Base-by-base conservation (phyloP, 2,113 vertebrate genomes). In the Callithrix jacchus region DNA sequence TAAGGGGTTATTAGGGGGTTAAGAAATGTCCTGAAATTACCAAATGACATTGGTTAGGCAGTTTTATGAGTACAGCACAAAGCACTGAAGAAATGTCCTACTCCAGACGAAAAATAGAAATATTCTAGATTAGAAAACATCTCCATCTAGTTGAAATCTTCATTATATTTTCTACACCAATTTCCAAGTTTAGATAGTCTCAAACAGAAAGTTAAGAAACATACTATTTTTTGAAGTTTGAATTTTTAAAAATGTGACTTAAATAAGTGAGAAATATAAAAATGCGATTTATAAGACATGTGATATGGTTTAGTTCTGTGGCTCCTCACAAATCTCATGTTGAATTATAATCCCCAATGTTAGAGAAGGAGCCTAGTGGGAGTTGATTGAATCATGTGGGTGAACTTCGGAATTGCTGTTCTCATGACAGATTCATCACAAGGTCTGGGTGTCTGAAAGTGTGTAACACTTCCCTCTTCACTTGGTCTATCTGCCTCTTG, bases 111-210 rank as follows among this genome's bases (percentile, higher is more conserved):
- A 66, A 76, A 73, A 85, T 17, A 80, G 27, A 76, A 77, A 74
- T 61, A 92, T 47, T 86, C 23, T 90, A 16, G 66, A n/a, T 49
- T 93, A 42, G 4, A 93, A 97, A 95, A 95, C 73, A 14, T 11
- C 11, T 89, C 40, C 2, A 5, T 91, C 27, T 83, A 71, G 52
- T 27, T 71, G n/a, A 89, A 86, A 25, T 47, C 32, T 74, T 7
- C 14, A 20, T 95, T 92, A 17, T 45, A 11, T 76, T 73, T 70
- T 42, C 9, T 21, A 47, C 25, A 54, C 21, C 2, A 61, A 20
- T 71, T 84, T 73, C 52, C 8, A 87, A 64, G 12, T 64, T 90
- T 35, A 91, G 32, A 66, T 37, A 70, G 32, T 21, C 37, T 66
- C 21, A 73, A 73, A 77, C 2, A 56, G 37, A 87, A 91, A 71